Evolutionary conservation across 2,113 vertebrate genomes (phyloP).

Genomic region (Colaptes auratus): DNA sequence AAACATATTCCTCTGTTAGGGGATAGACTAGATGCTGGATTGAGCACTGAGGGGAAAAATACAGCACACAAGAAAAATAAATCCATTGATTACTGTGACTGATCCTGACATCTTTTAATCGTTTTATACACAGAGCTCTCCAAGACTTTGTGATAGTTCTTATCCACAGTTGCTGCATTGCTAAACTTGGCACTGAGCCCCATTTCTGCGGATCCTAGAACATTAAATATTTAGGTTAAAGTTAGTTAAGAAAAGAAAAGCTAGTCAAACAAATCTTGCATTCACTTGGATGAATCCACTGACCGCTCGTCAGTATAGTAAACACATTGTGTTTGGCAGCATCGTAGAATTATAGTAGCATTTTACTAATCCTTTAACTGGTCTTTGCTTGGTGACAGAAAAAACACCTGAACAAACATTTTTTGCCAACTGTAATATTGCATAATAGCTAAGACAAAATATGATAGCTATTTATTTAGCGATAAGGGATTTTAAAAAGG

Average conservation of each 20-base stretch:
- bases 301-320: not conserved
- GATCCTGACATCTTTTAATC: not conserved
- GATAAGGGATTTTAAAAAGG: not conserved
- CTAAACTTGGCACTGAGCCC: slow-evolving; percentile 16
- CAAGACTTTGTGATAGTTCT: not conserved
- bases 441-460: not conserved
- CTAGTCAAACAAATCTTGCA: slow-evolving; percentile 58
- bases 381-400: not conserved
- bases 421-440: not conserved
- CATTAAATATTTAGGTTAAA: slow-evolving; percentile 71
- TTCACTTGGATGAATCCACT: not conserved
- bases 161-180: slow-evolving; percentile 25
- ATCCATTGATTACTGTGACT: slow-evolving; percentile 31
- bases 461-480: not conserved
- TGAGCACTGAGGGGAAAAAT: slow-evolving; percentile 33
- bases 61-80: not conserved
- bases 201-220: slow-evolving; percentile 32
- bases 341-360: not conserved
- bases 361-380: not conserved
- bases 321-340: not conserved
- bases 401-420: slow-evolving; percentile 20
- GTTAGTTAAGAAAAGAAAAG: slow-evolving; percentile 37
- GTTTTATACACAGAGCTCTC: not conserved
- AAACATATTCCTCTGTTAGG: not conserved
- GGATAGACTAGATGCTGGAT: not conserved